Conservation (phyloP, 2,113 vertebrate species). For the Pongo pygmaeus region DNA sequence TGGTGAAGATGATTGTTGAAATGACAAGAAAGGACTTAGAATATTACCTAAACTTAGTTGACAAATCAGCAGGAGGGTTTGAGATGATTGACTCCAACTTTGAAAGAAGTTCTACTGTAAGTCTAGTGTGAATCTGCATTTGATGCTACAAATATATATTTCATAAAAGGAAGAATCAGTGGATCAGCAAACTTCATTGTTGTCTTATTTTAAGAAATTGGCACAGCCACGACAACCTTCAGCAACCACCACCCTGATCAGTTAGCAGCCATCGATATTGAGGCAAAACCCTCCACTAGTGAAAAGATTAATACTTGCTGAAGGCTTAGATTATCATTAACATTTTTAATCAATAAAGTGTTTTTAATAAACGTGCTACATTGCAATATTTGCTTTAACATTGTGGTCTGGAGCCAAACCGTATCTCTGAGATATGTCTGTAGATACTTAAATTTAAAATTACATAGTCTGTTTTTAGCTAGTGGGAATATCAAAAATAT, state of each 20-base stretch:
- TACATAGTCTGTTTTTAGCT: background rate
- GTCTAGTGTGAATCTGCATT: background rate
- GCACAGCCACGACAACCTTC: background rate
- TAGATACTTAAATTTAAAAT: background rate
- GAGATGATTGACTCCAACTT: background rate
- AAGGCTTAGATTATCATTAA: background rate
- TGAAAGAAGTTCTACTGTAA: background rate
- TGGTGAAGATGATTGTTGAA: background rate
- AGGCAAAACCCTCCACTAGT: background rate
- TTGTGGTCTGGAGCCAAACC: background rate
- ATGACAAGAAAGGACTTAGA: background rate
- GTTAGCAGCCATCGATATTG: background rate
- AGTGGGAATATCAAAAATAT: background rate
- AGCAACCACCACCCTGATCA: background rate
- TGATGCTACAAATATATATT: background rate
- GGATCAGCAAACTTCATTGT: background rate
- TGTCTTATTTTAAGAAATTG: background rate
- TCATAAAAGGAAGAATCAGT: background rate
- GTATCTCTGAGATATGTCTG: fast-evolving
- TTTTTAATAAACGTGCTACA: background rate
- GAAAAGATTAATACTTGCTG: background rate
- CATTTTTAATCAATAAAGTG: background rate
- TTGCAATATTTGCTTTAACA: background rate
- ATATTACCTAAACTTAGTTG: background rate
- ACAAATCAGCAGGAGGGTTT: background rate